These are phyloP conservation scores for Centropus unirufus DNA, from an alignment of 2,113 vertebrate genomes.

Conservation along the genomic window DNA sequence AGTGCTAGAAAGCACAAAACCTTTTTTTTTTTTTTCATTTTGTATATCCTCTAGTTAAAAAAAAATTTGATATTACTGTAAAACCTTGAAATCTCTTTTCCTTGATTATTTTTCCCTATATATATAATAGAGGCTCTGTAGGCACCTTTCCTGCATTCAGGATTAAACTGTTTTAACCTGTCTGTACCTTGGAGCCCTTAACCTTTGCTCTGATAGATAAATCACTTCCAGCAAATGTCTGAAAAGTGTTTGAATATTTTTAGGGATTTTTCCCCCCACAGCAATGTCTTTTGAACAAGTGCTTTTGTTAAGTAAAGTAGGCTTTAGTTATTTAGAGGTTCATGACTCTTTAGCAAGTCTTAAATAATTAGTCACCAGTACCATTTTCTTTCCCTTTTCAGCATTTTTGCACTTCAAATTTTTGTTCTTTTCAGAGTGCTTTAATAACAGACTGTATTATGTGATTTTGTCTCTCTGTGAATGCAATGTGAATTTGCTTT, in stretches of 20 bases:
- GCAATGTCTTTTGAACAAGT: background rate
- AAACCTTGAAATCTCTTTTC: background rate
- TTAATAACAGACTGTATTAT: background rate
- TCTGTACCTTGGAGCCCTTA: conserved; percentile 7
- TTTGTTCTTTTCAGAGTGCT: background rate
- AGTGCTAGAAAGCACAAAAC: background rate
- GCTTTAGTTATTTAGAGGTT: background rate
- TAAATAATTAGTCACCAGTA: background rate
- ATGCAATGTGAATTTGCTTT: background rate
- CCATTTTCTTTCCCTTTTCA: background rate
- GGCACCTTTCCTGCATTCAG: background rate
- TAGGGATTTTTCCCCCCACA: background rate
- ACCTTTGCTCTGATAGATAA: conserved; percentile 23
- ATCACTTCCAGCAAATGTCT: conserved; percentile 39
- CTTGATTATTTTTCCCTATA: background rate
- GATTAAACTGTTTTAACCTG: conserved; percentile 24
- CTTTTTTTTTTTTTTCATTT: background rate
- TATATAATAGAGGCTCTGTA: background rate
- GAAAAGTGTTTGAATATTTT: background rate
- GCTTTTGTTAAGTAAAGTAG: conserved; percentile 12
- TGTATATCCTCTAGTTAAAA: background rate
- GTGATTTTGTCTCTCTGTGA: background rate
- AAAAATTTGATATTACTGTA: background rate
- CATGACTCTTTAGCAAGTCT: background rate
- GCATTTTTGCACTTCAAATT: background rate